Conservation (phyloP, 2,113 vertebrate species). For the Todiramphus chloris region DNA sequence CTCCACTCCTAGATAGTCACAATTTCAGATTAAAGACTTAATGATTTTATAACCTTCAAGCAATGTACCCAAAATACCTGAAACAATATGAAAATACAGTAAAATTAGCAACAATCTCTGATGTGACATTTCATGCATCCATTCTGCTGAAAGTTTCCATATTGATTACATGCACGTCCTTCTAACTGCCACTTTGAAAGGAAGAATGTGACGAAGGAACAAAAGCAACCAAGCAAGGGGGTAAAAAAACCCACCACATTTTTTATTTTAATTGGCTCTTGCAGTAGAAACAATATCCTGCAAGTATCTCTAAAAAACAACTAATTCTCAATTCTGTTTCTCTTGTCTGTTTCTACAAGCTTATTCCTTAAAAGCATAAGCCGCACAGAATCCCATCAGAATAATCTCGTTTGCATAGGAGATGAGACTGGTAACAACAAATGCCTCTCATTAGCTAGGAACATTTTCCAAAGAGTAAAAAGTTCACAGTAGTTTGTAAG, state of each 20-base stretch:
- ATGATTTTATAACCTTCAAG: constrained; percentile 19
- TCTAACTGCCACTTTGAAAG: background rate
- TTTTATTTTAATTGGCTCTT: constrained; percentile 36
- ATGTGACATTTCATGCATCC: background rate
- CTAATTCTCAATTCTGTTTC: background rate
- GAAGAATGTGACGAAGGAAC: background rate
- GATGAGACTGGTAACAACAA: background rate
- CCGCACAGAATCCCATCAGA: background rate
- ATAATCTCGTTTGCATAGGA: constrained; percentile 37
- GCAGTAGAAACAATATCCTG: background rate
- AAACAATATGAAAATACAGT: background rate
- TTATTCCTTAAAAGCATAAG: constrained; percentile 2
- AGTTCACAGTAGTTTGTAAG: background rate
- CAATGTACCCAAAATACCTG: background rate
- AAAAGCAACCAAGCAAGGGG: background rate
- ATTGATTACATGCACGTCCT: background rate
- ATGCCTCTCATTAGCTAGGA: background rate
- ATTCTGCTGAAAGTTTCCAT: background rate
- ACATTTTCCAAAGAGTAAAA: constrained; percentile 2
- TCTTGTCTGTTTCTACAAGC: background rate
- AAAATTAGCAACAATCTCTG: background rate
- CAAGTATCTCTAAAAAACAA: background rate
- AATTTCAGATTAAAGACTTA: constrained; percentile 17
- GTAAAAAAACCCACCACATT: accelerated
- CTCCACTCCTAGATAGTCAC: background rate